These are phyloP conservation scores for Leptinotarsa undecemlineata DNA, from an alignment of 1,140 invertebrate species.

Conservation along the genomic window DNA sequence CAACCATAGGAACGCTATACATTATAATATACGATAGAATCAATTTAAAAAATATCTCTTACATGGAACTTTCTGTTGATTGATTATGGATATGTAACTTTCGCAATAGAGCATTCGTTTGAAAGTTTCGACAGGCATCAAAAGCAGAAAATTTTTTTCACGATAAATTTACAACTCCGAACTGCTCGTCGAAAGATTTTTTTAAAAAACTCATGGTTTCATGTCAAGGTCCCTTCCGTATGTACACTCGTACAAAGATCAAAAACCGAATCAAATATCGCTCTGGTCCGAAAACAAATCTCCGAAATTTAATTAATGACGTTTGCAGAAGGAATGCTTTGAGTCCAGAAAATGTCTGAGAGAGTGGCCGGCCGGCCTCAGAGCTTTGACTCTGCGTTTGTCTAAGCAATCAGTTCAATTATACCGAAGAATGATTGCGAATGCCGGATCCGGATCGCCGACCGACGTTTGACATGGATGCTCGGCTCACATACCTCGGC, in stretches of 20 bases:
- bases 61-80: too few relatives aligned
- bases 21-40: too few relatives aligned
- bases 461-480: conserved; percentile 50
- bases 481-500: conserved; percentile 44
- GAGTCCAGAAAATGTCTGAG: conserved; percentile 29
- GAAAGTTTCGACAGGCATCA: too few relatives aligned
- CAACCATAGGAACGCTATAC: too few relatives aligned
- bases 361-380: neutral
- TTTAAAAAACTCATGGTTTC: too few relatives aligned
- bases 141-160: too few relatives aligned
- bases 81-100: too few relatives aligned
- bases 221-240: neutral
- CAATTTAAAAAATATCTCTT: too few relatives aligned
- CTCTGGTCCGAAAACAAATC: conserved; percentile 53
- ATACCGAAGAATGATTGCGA: conserved; percentile 49
- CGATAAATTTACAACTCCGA: too few relatives aligned
- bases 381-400: conserved; percentile 38
- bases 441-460: conserved; percentile 3
- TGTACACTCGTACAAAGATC: neutral
- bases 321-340: conserved; percentile 55
- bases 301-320: conserved; percentile 56
- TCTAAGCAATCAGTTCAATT: conserved; percentile 55
- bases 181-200: too few relatives aligned
- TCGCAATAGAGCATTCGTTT: too few relatives aligned
- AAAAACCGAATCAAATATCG: conserved; percentile 51